Conservation (phyloP, 2,888 invertebrate species). For the Microdon myrmicae region DNA sequence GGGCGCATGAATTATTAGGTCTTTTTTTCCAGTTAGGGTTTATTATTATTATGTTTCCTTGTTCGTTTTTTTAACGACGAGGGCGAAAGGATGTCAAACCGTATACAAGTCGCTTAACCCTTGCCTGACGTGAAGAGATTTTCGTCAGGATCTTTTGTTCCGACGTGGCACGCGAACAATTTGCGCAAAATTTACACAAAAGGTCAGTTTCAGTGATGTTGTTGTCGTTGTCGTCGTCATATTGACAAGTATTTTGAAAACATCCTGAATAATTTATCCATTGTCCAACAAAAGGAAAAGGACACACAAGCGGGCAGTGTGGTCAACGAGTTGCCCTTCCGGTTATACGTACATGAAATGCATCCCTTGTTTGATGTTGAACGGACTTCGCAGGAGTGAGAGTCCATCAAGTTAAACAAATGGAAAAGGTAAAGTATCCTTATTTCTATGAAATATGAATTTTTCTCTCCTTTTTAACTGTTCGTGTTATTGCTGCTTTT, state of each 20-base stretch:
- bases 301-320: slow-evolving; percentile 12
- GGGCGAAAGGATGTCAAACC: slow-evolving; percentile 43
- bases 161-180: slow-evolving; percentile 46
- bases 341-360: slow-evolving; percentile 10
- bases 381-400: slow-evolving; percentile 31
- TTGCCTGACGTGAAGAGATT: slow-evolving; percentile 7
- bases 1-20: slow-evolving; percentile 26
- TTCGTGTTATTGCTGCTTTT: too few species aligned
- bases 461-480: slow-evolving; percentile 3
- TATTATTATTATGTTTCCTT: too few species aligned
- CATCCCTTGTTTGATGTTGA: slow-evolving; percentile 19
- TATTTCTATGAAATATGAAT: slow-evolving; percentile 5
- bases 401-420: slow-evolving; percentile 27
- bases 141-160: slow-evolving; percentile 1
- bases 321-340: slow-evolving; percentile 35
- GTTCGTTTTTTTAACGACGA: neutral
- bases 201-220: too few species aligned
- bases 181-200: slow-evolving; percentile 31
- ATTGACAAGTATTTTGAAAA: slow-evolving; percentile 32
- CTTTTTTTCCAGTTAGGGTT: too few species aligned
- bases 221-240: too few species aligned
- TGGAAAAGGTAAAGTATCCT: slow-evolving; percentile 14
- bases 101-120: slow-evolving; percentile 29
- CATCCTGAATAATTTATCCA: slow-evolving; percentile 30
- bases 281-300: slow-evolving; percentile 18